These are phyloP conservation scores for Actinemys pallida DNA, from an alignment of 2,113 vertebrate species.

Conservation along the genomic window DNA sequence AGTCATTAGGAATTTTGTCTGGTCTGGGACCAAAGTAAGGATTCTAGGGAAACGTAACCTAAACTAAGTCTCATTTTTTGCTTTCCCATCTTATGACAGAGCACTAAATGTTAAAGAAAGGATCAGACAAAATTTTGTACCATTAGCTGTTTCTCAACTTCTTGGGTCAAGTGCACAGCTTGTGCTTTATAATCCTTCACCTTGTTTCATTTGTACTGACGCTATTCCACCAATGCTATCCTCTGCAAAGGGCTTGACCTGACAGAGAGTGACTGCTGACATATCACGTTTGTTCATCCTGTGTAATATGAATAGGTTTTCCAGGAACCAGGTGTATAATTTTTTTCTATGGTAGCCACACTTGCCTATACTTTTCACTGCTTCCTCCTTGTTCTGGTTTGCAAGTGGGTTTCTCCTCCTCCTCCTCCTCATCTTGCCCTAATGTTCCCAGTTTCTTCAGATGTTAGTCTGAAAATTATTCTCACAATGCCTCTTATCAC, in stretches of 20 bases:
- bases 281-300: background rate
- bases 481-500: background rate
- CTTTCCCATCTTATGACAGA: background rate
- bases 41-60: background rate
- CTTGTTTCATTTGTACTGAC: background rate
- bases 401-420: background rate
- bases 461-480: background rate
- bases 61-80: background rate
- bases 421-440: background rate
- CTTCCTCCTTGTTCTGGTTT: background rate
- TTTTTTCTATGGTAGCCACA: background rate
- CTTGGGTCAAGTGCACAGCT: background rate
- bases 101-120: too few species aligned
- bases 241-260: fast-evolving
- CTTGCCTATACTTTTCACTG: background rate
- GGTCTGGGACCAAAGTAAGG: background rate
- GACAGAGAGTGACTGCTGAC: background rate
- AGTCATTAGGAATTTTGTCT: background rate
- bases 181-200: background rate
- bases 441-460: background rate
- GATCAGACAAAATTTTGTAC: background rate
- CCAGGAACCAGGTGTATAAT: background rate
- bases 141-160: background rate
- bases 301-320: background rate
- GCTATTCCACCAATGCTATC: background rate